Percentiles rank a stretch among this genome's conserved stretches.
Conservation (phyloP, 2,113 vertebrate genomes). For the Axis porcinus region DNA sequence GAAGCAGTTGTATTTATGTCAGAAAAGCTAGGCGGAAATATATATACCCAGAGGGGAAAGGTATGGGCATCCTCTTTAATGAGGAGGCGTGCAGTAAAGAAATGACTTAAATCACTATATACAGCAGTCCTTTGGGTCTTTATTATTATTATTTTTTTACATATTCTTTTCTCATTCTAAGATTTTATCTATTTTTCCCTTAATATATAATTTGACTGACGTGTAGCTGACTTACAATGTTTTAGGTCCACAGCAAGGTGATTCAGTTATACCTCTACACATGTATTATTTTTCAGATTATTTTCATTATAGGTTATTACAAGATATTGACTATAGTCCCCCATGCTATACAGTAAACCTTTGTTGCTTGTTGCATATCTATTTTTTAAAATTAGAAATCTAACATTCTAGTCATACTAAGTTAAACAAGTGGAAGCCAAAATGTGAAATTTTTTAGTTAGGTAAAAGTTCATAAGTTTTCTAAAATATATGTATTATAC, state of each 20-base stretch:
- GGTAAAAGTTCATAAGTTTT: neutral
- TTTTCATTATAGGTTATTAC: neutral
- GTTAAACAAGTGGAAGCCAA: neutral
- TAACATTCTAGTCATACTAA: neutral
- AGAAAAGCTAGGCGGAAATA: neutral
- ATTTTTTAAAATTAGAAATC: neutral
- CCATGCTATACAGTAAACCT: neutral
- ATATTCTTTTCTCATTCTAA: neutral
- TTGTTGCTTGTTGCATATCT: neutral
- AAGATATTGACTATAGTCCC: neutral
- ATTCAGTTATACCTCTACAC: neutral
- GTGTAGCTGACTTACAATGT: neutral
- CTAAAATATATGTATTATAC: neutral
- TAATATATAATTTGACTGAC: neutral
- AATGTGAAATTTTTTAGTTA: neutral
- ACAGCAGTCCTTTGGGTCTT: neutral
- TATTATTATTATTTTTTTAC: neutral
- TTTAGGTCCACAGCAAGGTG: neutral
- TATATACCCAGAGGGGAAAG: neutral
- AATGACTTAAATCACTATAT: fast-evolving
- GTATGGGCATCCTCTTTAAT: neutral
- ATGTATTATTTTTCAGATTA: neutral
- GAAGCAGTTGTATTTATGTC: neutral
- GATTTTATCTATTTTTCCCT: neutral
- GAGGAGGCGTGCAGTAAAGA: neutral